Percentiles rank a stretch among this genome's conserved stretches.
Evolutionary conservation across 2,113 vertebrate genomes (phyloP).

Genomic region (Oryctolagus cuniculus): mOryCun1.1 NC_091452.1:21820001-21820500

Average conservation of each 20-base stretch:
- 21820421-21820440: slow-evolving; percentile 7
- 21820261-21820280: not conserved
- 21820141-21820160: slow-evolving; percentile 18
- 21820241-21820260: slow-evolving; percentile 53
- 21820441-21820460: slow-evolving; percentile 26
- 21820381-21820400: not conserved
- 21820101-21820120: not conserved
- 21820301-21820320: slow-evolving; percentile 24
- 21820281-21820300: not conserved
- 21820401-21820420: not conserved
- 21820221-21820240: not conserved
- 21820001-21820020: slow-evolving; percentile 21
- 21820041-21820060: not conserved
- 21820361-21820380: not conserved
- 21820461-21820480: not conserved
- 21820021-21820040: not conserved
- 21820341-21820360: slow-evolving; percentile 7
- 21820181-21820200: slow-evolving; percentile 40
- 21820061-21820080: slow-evolving; percentile 1
- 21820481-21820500: not conserved
- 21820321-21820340: slow-evolving; percentile 42
- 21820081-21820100: not conserved
- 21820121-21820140: not conserved
- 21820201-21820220: slow-evolving; percentile 49
- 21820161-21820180: not conserved